A percentile compares a stretch with the other conserved stretches of the same genome.
Conservation (phyloP, 2,113 vertebrate genomes). For the Elachura formosa region DNA sequence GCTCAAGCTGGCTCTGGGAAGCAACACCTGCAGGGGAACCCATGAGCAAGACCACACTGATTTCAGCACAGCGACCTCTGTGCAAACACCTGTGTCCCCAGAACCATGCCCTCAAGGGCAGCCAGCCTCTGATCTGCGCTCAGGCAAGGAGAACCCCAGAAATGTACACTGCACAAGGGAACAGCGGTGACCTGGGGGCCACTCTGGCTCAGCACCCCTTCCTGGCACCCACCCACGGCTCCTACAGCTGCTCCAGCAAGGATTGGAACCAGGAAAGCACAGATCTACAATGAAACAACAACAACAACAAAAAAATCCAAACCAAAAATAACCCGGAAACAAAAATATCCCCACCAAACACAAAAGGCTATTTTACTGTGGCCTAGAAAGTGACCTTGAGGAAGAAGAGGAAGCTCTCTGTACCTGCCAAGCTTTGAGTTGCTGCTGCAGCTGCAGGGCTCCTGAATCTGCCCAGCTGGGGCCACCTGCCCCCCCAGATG, state of each 20-base stretch:
- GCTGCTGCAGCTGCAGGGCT: neutral
- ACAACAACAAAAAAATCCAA: neutral
- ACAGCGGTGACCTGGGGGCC: neutral
- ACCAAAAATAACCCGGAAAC: accelerated
- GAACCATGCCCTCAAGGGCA: accelerated
- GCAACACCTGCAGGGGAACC: neutral
- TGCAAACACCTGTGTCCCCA: neutral
- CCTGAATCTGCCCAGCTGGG: neutral
- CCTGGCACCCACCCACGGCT: neutral
- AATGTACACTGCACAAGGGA: accelerated
- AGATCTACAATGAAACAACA: neutral
- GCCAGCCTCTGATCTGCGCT: neutral
- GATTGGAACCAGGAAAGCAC: neutral
- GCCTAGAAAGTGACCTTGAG: neutral
- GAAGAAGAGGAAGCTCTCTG: neutral
- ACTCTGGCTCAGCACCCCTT: neutral
- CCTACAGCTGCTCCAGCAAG: neutral
- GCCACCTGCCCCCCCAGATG: neutral
- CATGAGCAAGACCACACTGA: accelerated
- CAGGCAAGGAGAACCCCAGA: neutral
- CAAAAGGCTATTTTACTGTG: neutral
- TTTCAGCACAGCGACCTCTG: neutral
- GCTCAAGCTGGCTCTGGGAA: neutral
- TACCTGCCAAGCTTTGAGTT: neutral
- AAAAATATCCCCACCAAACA: neutral